These are phyloP conservation scores for Pterocles orientalis DNA, from an alignment of 2,113 vertebrate genomes.

Conservation along the genomic window DNA sequence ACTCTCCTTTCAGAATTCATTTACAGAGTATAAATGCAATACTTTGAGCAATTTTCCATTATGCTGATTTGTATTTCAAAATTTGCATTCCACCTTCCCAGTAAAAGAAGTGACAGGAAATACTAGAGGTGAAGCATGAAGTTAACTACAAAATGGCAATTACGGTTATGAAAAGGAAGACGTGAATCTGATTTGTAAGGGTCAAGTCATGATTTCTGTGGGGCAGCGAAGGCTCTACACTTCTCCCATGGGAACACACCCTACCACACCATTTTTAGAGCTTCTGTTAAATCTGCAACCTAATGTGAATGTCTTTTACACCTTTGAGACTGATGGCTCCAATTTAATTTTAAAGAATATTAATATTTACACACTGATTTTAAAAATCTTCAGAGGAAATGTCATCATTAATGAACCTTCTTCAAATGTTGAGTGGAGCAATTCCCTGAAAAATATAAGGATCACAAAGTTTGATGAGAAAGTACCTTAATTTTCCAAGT, in stretches of 20 bases:
- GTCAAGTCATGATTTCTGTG: not conserved
- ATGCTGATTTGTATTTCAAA: not conserved
- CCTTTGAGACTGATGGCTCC: not conserved
- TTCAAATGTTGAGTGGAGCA: not conserved
- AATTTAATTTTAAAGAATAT: not conserved
- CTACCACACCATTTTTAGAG: not conserved
- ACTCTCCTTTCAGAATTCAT: not conserved
- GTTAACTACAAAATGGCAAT: not conserved
- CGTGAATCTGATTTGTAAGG: not conserved
- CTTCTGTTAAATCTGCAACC: not conserved
- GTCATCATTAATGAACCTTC: not conserved
- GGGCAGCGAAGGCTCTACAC: not conserved
- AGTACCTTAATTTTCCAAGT: not conserved
- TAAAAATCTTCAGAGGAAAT: not conserved
- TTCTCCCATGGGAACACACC: not conserved
- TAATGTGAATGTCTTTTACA: not conserved
- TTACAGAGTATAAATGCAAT: not conserved
- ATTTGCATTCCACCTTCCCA: slow-evolving; percentile 5
- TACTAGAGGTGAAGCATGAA: not conserved
- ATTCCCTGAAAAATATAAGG: not conserved
- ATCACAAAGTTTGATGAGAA: not conserved
- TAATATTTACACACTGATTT: slow-evolving; percentile 7
- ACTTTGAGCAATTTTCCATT: not conserved
- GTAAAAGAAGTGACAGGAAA: not conserved
- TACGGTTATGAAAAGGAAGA: slow-evolving; percentile 3